phyloP scores from a whole-genome alignment of 2,888 invertebrate species.

The Idaea biselata region DNA sequence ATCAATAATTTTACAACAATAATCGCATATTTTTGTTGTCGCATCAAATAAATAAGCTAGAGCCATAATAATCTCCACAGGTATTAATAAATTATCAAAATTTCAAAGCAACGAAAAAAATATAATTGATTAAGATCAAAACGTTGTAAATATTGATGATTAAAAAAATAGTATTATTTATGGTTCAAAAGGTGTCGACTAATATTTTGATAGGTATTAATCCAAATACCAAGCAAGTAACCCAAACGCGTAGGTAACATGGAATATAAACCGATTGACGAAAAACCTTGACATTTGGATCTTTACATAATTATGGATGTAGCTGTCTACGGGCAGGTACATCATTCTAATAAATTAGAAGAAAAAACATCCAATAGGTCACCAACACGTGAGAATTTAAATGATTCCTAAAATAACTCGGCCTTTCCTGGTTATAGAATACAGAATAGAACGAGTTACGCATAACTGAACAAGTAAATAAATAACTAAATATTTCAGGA shows the following conservation, averaged over 20 bases:
- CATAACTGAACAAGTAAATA: slow-evolving; percentile 12
- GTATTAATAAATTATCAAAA: no score
- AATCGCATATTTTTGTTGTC: no score
- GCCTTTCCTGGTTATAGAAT: slow-evolving; percentile 8
- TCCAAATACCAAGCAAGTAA: background rate
- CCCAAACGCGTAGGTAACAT: slow-evolving; percentile 9
- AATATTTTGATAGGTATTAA: background rate
- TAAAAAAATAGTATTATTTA: background rate
- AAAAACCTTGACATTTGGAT: slow-evolving; percentile 35
- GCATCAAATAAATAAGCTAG: no score
- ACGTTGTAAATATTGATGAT: background rate
- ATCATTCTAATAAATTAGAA: slow-evolving; percentile 22
- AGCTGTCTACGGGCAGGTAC: slow-evolving; percentile 12
- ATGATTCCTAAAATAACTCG: slow-evolving; percentile 17
- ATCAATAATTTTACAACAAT: no score
- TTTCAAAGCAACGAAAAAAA: background rate
- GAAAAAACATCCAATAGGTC: slow-evolving; percentile 27
- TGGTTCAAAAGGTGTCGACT: background rate
- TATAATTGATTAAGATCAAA: background rate
- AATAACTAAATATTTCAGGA: background rate
- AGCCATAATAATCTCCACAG: no score
- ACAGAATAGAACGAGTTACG: slow-evolving; percentile 8
- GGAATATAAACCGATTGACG: slow-evolving; percentile 21
- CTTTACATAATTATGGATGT: slow-evolving; percentile 30
- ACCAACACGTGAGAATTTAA: slow-evolving; percentile 26